Percentiles rank a stretch among this genome's conserved stretches.
Conservation (phyloP, 2,113 vertebrate species). For the Conger conger region DNA sequence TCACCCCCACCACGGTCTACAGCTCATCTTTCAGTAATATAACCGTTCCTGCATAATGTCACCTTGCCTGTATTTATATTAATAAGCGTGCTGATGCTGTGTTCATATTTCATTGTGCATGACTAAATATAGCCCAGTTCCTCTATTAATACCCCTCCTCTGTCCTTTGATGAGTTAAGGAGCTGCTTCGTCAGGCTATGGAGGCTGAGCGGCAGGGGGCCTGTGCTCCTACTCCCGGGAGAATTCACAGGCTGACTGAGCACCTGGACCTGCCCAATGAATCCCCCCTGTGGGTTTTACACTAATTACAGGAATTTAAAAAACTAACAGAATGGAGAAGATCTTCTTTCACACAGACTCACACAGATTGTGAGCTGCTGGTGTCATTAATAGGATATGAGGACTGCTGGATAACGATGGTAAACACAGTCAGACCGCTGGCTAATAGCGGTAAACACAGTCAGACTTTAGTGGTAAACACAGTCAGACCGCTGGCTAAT, state of each 20-base stretch:
- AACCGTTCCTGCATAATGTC: constrained; percentile 7
- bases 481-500: not conserved
- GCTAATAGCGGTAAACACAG: no score
- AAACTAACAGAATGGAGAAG: no score
- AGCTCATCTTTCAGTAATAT: not conserved
- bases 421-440: no score
- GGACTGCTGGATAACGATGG: no score
- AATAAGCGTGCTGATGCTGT: not conserved
- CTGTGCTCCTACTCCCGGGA: not conserved
- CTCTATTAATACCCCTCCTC: constrained; percentile 7
- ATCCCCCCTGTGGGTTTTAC: not conserved
- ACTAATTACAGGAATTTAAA: no score
- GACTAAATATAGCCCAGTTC: constrained; percentile 10
- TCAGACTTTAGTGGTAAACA: not conserved
- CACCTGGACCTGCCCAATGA: not conserved
- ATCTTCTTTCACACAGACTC: no score
- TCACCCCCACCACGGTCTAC: not conserved
- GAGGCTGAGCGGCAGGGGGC: not conserved
- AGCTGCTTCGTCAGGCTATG: not conserved
- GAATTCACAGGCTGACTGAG: not conserved
- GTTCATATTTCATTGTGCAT: constrained; percentile 15
- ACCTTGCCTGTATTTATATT: constrained; percentile 3
- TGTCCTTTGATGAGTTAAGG: constrained; percentile 20
- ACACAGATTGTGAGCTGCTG: no score
- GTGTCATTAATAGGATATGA: no score